These are phyloP conservation scores for Ditula angustiorana DNA, from an alignment of 2,888 invertebrate genomes.

Conservation along the genomic window DNA sequence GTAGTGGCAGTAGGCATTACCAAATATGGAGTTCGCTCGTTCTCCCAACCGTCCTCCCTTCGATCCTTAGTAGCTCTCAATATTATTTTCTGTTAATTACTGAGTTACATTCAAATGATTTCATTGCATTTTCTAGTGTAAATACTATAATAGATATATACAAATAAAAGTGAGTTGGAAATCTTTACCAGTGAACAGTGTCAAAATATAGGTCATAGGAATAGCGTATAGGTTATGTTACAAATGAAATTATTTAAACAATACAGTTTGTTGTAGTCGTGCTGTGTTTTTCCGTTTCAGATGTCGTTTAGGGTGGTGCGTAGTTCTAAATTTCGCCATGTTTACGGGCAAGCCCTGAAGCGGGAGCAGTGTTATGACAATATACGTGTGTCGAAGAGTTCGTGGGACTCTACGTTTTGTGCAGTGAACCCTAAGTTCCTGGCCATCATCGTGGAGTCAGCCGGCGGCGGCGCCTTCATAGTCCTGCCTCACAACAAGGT, in stretches of 20 bases:
- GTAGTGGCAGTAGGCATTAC: slow-evolving; percentile 86
- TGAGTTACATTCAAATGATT: slow-evolving; percentile 80
- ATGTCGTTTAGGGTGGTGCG: slow-evolving; percentile 99
- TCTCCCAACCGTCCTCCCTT: slow-evolving; percentile 86
- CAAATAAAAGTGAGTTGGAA: slow-evolving; percentile 76
- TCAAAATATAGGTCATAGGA: slow-evolving; percentile 82
- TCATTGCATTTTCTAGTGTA: slow-evolving; percentile 77
- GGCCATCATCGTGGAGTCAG: slow-evolving; percentile 98
- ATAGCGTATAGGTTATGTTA: slow-evolving; percentile 81
- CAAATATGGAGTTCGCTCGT: slow-evolving; percentile 89
- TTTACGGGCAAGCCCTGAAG: slow-evolving; percentile 95
- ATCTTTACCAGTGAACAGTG: slow-evolving; percentile 64
- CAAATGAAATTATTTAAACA: slow-evolving; percentile 68
- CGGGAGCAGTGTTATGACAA: slow-evolving; percentile 99
- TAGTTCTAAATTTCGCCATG: slow-evolving; percentile 99
- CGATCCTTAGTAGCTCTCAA: slow-evolving; percentile 83
- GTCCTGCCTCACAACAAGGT: slow-evolving; percentile 97
- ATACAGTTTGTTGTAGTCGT: slow-evolving; percentile 68
- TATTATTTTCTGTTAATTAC: slow-evolving; percentile 75
- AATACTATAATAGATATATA: slow-evolving; percentile 68
- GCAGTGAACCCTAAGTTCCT: slow-evolving; percentile 99
- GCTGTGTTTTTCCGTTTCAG: slow-evolving; percentile 81
- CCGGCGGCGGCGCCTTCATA: slow-evolving; percentile 98
- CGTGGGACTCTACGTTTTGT: slow-evolving; percentile 99
- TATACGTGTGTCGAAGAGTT: slow-evolving; percentile 98